Evolutionary conservation across 2,113 vertebrate species (phyloP).

Genomic region (Beaufortia kweichowensis): DNA sequence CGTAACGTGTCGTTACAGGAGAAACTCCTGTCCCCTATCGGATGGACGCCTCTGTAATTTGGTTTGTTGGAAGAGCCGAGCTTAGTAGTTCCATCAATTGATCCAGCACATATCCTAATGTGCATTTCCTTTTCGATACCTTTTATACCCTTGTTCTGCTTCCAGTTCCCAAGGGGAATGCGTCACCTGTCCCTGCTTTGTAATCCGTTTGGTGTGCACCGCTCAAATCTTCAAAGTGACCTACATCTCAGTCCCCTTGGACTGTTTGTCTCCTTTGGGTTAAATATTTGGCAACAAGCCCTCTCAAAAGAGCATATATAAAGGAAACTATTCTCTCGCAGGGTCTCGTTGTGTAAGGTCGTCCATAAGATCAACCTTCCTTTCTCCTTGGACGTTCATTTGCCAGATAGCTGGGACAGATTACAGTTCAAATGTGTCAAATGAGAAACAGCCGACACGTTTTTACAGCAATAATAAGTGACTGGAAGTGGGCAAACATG

Average conservation of each 20-base stretch:
- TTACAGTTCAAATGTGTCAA: constrained; percentile 58
- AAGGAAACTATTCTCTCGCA: background rate
- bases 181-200: constrained; percentile 44
- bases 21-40: background rate
- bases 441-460: constrained; percentile 12
- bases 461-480: constrained; percentile 21
- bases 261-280: constrained; percentile 4
- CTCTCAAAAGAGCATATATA: background rate
- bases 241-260: constrained; percentile 13
- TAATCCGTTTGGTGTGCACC: constrained; percentile 36
- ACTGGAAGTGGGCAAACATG: constrained; percentile 10
- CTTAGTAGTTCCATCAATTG: constrained; percentile 26
- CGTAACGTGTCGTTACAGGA: background rate
- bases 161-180: constrained; percentile 25
- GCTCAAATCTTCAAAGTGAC: constrained; percentile 36
- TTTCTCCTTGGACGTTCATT: constrained; percentile 53
- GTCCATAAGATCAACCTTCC: constrained; percentile 57
- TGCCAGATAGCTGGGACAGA: constrained; percentile 54
- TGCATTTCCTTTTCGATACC: constrained; percentile 25
- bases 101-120: constrained; percentile 30
- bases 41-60: background rate
- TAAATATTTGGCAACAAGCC: constrained; percentile 7
- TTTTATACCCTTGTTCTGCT: constrained; percentile 30
- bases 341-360: background rate
- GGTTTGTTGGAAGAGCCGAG: background rate